Base-by-base conservation (phyloP, 1,140 invertebrate genomes). In the Agrilus planipennis region DNA sequence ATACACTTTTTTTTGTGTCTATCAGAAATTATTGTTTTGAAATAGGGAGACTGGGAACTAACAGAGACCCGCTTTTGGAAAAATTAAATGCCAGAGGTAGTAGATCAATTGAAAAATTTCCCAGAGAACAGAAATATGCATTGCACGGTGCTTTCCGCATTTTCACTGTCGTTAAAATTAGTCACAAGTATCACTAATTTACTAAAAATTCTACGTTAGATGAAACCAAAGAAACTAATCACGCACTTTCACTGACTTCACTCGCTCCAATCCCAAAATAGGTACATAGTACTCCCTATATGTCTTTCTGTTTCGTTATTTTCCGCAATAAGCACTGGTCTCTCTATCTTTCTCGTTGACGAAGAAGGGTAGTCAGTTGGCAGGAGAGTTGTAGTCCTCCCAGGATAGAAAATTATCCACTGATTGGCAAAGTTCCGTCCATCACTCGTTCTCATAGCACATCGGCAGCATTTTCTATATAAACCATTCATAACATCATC, bases 121-220 rank as follows among this genome's bases (percentile, higher is more conserved):
- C 11, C 16, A 14, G 28, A 21, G 5, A 38, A 27, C 36, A 12
- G 15, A 22, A 23, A 6, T 16, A 36, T 36, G 34, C 34, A 36
- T n/a, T 36, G 34, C 23, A 21, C 34, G 16, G 3, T 36, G 28
- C 22, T 19, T 27, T 38, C 36, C 15, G 29, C 32, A 44, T 12
- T 34, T 39, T 44, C 42, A 45, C 44, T 42, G 52, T 51, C 46
- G 53, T 44, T 54, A 52, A 52, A 57, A 54, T 51, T 47, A 54
- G 42, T 53, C 50, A 54, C 49, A 57, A 58, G 49, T 54, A 54
- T 54, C 49, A 54, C 53, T 55, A 58, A 49, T 53, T 47, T 55
- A 54, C 43, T 45, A 47, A 44, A 47, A 43, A 47, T 22, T 43
- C 45, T 46, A 46, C 45, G 34, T 45, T 43, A 51, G 50, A 55